Conservation (phyloP, 1,140 invertebrate genomes). For the Scaptomyza montana region DNA sequence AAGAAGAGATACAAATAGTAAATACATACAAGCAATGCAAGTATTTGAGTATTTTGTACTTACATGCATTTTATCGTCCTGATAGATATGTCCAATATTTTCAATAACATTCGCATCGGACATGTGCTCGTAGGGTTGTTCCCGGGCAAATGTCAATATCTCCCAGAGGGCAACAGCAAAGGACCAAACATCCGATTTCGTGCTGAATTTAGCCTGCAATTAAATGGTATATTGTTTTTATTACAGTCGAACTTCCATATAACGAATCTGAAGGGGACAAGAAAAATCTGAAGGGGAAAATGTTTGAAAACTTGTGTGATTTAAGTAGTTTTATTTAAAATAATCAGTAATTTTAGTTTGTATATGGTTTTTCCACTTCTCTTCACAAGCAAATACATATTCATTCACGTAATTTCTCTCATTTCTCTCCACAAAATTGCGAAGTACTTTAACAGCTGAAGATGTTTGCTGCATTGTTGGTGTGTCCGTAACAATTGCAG, state of each 20-base stretch:
- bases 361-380: too few relatives aligned
- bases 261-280: too few relatives aligned
- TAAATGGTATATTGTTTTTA: slow-evolving; percentile 22
- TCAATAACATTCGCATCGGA: slow-evolving; percentile 92
- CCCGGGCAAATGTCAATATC: slow-evolving; percentile 92
- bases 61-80: slow-evolving; percentile 85
- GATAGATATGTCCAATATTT: slow-evolving; percentile 89
- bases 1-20: not conserved
- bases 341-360: too few relatives aligned
- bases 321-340: too few relatives aligned
- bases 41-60: slow-evolving; percentile 36
- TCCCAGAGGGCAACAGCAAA: slow-evolving; percentile 96
- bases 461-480: too few relatives aligned
- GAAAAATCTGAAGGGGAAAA: too few relatives aligned
- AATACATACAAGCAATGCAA: not conserved
- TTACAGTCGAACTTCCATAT: not conserved
- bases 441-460: too few relatives aligned
- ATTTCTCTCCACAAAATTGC: too few relatives aligned
- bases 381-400: too few relatives aligned
- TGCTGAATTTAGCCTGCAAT: slow-evolving; percentile 91
- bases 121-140: slow-evolving; percentile 92
- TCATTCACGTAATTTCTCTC: too few relatives aligned
- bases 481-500: too few relatives aligned
- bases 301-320: too few relatives aligned
- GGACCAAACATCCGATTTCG: slow-evolving; percentile 94